A percentile compares a stretch with the other conserved stretches of the same genome.
Conservation (phyloP, 2,797 vertebrate species). For the Sparidentex hasta region DNA sequence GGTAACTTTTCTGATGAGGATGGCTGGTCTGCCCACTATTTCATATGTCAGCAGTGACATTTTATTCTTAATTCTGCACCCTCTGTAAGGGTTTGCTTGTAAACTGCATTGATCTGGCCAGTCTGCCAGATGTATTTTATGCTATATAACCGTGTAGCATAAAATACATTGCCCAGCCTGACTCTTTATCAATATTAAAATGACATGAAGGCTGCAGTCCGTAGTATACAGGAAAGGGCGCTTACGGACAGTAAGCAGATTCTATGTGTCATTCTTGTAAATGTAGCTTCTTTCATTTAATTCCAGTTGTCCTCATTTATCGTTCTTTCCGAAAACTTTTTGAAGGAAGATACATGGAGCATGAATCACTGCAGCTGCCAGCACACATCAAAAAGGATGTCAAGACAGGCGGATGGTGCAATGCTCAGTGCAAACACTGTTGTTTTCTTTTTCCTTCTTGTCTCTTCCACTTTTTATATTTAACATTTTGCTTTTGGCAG, state of each 20-base stretch:
- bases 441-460: conserved; percentile 23
- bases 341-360: conserved; percentile 14
- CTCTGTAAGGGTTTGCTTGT: too few relatives aligned
- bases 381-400: conserved; percentile 22
- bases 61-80: too few relatives aligned
- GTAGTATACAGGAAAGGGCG: neutral
- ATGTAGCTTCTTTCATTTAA: neutral
- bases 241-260: neutral
- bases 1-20: too few relatives aligned
- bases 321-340: neutral
- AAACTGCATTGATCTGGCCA: too few relatives aligned
- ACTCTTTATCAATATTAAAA: neutral
- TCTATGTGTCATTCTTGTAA: neutral
- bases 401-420: conserved; percentile 36
- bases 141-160: too few relatives aligned
- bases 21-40: too few relatives aligned
- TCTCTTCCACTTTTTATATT: conserved; percentile 33
- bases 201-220: neutral
- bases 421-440: conserved; percentile 8
- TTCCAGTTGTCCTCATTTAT: neutral
- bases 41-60: too few relatives aligned
- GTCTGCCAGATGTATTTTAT: too few relatives aligned
- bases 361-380: conserved; percentile 18
- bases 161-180: too few relatives aligned
- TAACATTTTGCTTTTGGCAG: conserved; percentile 21